Evolutionary conservation across 2,888 invertebrate species (phyloP), one percentile per base, ranked within the genome.

Genomic region (Abrostola triplasia): DNA sequence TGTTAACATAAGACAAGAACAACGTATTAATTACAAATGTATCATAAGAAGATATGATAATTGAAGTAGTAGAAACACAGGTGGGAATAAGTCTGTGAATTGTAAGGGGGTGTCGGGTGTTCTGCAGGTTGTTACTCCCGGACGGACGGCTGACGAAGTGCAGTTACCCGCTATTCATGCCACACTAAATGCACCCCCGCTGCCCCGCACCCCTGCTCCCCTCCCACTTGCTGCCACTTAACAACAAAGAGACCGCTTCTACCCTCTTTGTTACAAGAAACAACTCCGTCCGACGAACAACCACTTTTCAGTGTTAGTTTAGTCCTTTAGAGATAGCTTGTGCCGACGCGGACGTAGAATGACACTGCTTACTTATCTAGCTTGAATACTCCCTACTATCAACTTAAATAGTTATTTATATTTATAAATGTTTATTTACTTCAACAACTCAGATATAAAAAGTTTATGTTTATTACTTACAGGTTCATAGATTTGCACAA

Each of bases 201-300:
- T 24, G 24, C 44, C 13, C 9, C 44, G 90, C 90, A 87, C 85
- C 90, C 90, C 88, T 77, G 83, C 82, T 66, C 84, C 81, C 83
- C 81, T 80, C 76, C 80, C 81, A 81, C 84, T 83, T 82, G 82
- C 85, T 88, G 89, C 91, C 92, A 93, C 93, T 93, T 92, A 90
- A 90, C 91, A 91, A 93, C 93, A 93, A 93, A 94, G 93, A 92
- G 90, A 92, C 89, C 90, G 92, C 91, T 72, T 92, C 89, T 90
- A 90, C 90, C 90, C 91, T 92, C 94, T 93, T 92, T 93, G 92
- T 94, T 92, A 91, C 86, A 90, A 93, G 91, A 91, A 92, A 92
- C 90, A 91, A 92, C 91, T 91, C 86, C 84, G 82, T 86, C 80
- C 88, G 86, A 76, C 79, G 79, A 85, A 80, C 88, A 86, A 90